Percentiles rank a stretch among this genome's conserved stretches.
phyloP scores from a whole-genome alignment of 2,113 vertebrate genomes.

The Lasiurus cinereus region DNA sequence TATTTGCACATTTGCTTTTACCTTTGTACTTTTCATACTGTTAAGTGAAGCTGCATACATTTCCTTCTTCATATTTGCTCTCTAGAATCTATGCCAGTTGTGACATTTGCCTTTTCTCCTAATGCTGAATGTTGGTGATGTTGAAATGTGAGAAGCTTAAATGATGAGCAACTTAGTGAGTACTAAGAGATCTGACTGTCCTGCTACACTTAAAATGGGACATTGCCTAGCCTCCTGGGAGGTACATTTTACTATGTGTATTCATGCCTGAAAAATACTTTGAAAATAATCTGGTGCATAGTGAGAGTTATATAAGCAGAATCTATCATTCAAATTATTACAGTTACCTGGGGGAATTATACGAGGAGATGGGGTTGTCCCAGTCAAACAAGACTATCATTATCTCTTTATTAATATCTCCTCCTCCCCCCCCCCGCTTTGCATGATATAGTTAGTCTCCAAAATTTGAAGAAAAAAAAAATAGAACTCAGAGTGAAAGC shows the following conservation, averaged over 20 bases:
- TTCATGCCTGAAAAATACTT: background rate
- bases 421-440: fast-evolving
- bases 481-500: background rate
- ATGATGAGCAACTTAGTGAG: background rate
- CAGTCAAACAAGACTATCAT: background rate
- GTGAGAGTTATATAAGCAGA: background rate
- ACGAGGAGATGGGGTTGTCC: background rate
- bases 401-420: background rate
- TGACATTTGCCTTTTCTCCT: constrained; percentile 43
- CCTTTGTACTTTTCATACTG: background rate
- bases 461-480: background rate
- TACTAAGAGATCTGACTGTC: background rate
- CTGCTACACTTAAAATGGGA: background rate
- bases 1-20: constrained; percentile 3
- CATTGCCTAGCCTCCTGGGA: background rate
- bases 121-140: background rate
- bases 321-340: background rate
- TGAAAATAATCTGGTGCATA: background rate
- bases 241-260: background rate
- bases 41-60: background rate
- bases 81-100: background rate
- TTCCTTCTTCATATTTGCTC: background rate
- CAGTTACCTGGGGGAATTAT: background rate
- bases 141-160: background rate
- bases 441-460: background rate